phyloP scores from a whole-genome alignment of 1,140 invertebrate species.

The Probaryconus sp. region DNA sequence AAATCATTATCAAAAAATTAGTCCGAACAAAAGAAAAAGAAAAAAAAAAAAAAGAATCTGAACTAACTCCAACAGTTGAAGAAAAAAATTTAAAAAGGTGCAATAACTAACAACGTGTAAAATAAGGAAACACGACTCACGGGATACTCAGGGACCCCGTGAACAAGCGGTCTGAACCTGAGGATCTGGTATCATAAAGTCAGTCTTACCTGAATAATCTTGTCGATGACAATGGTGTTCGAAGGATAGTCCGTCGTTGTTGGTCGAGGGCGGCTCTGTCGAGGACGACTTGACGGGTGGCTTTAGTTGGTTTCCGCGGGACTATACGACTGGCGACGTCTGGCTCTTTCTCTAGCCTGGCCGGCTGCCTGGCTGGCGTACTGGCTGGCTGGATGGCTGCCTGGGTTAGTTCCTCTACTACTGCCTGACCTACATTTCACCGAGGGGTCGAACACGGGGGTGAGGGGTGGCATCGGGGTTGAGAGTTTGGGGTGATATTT shows the following conservation, averaged over 20 bases:
- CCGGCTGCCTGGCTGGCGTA: constrained; percentile 67
- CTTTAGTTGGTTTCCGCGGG: constrained; percentile 75
- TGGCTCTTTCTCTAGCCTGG: constrained; percentile 62
- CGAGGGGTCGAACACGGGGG: constrained; percentile 37
- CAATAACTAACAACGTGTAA: no score
- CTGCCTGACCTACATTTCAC: constrained; percentile 74
- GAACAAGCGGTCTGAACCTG: no score
- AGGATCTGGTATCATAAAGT: no score
- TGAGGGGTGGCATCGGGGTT: constrained; percentile 29
- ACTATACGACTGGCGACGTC: constrained; percentile 71
- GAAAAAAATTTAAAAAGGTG: no score
- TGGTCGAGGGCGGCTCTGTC: constrained; percentile 60
- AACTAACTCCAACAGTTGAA: no score
- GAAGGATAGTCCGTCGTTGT: constrained; percentile 40
- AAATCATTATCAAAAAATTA: no score
- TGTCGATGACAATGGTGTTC: constrained; percentile 24
- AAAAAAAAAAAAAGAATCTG: no score
- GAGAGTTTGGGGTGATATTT: constrained; percentile 61
- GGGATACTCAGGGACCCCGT: no score
- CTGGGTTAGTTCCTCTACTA: constrained; percentile 66
- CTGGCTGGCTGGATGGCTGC: constrained; percentile 67
- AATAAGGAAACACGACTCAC: no score
- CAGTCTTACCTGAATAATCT: constrained; percentile 43
- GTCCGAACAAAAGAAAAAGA: no score
- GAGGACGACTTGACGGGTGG: constrained; percentile 69